Base-by-base conservation (phyloP, 2,113 vertebrate genomes). In the Malurus cyaneus region DNA sequence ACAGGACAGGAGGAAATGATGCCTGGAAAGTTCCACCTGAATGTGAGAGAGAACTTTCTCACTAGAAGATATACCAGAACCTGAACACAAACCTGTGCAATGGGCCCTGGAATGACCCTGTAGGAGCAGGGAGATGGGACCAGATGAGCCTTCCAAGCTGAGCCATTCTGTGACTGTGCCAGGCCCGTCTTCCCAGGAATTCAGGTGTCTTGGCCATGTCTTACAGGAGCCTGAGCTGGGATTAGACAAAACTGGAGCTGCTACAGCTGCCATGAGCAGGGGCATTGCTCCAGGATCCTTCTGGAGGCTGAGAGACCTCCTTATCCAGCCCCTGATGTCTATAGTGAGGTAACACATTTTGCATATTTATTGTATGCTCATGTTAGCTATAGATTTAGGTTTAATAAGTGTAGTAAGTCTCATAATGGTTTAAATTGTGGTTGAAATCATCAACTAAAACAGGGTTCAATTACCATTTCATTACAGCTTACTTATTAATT, bases 181-280 rank as follows among this genome's bases (percentile, higher is more conserved):
- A 19, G 78, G 50, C 9, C 1, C 4, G 9, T 19, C 42, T 36
- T 23, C 46, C 23, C 34, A 46, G 73, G 26, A 57, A 14, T 57
- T 11, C 42, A 17, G 32, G 36, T 19, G 31, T 24, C 31, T 39
- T 21, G 18, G 26, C 9, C 23, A 32, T 3, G 1, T 53, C 21
- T 42, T 47, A 53, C 23, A 31, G 31, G n/a, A 62, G 23, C 59
- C 49, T 13, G 14, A 78, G 44, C 4, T 0, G 0, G 39, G 28
- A 62, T 24, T 34, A 67, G 13, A 13, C 29, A 62, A 50, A 82
- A 36, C 14, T 20, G 29, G 34, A 70, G 7, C 44, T 71, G 62
- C 57, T 46, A 23, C 8, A 26, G 62, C 53, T 49, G 57, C 39
- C 0, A 0, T 25, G 28, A 28, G 59, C 31, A 53, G 39, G 39